Base-by-base conservation (phyloP, 2,888 invertebrate species). In the Dasysyrphus albostriatus region DNA sequence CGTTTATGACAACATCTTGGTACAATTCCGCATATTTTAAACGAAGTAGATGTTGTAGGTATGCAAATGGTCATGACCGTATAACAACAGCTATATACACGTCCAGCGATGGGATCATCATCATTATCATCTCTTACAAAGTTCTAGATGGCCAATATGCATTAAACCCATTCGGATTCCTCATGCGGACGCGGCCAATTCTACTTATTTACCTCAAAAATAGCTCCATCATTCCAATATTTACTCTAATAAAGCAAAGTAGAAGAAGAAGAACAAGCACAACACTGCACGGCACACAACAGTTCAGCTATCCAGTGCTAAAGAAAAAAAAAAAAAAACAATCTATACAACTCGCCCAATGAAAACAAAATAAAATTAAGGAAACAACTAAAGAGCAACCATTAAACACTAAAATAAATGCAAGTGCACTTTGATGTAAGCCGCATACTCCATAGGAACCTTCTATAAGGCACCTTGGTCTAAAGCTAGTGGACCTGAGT, bases 381-480 rank as follows among this genome's bases (percentile, higher is more conserved):
- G 82, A 87, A 87, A 87, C 87, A 87, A 82, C 87, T 82, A 87
- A 87, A 87, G 87, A 87, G 87, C 87, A 78, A 74, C 87, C 87
- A 87, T 87, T 82, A 87, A 87, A 87, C 87, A 87, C 87, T 87
- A 87, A 87, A 87, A 87, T 87, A 87, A 87, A 87, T 87, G 87
- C 87, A 87, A 87, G 87, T 87, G 87, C 87, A 82, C 87, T 87
- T 87, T 87, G 87, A 87, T 78, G 82, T 82, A 47, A 72, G 82
- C 87, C 87, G 87, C 85, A n/a, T 54, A 32, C 59, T 74, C 51
- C 47, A 65, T 65, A 56, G 49, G 63, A 32, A 12, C 44, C 61
- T n/a, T 51, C 67, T 63, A 24, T 24, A 63, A 44, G 34, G 65
- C 49, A 67, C 7, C 32, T 54, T 67, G 49, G 49, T 19, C 34